Base-by-base conservation (phyloP, 2,797 vertebrate species). In the Sebastes hubbsi region DNA sequence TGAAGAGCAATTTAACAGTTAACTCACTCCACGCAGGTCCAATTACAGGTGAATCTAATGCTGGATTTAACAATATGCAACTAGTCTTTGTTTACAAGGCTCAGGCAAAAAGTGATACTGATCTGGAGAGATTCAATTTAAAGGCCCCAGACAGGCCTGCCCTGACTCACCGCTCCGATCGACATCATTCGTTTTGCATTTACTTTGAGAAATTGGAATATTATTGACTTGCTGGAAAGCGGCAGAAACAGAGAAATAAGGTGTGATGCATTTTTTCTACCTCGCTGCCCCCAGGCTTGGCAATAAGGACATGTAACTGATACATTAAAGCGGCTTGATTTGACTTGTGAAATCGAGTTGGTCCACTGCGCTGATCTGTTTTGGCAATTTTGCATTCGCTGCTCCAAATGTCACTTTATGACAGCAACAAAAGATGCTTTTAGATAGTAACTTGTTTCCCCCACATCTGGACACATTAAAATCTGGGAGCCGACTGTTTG, bases 41-140 rank as follows among this genome's bases (percentile, higher is more conserved):
- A 86, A 88, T 88, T 87, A 89, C 90, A 94, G 90, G 92, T 90
- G 82, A 85, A 87, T 91, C 85, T 90, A 92, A 92, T 91, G 77
- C 88, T 83, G 82, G 85, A 90, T 93, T 88, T 91, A 81, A 93
- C 84, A 68, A 89, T 91, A 91, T 87, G 87, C 87, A 89, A 89
- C 75, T 66, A 64, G 78, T 80, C 80, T 93, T 88, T 94, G 92
- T 95, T 94, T 93, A 92, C 87, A 84, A 81, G 78, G 68, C 81
- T 76, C 69, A 73, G 77, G 72, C 59, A 83, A 78, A 82, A 89
- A 74, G 75, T 69, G 77, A 82, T 10, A 79, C 76, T 75, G 75
- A 88, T 91, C 81, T 81, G 87, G 88, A 91, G 75, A 87, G 85
- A 93, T 95, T 94, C 75, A 91, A 95, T 94, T 93, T 92, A 83